A percentile compares a stretch with the other conserved stretches of the same genome.
Conservation (phyloP, 53 echinoderm and acorn worm genomes). For the Astropecten irregularis region DNA sequence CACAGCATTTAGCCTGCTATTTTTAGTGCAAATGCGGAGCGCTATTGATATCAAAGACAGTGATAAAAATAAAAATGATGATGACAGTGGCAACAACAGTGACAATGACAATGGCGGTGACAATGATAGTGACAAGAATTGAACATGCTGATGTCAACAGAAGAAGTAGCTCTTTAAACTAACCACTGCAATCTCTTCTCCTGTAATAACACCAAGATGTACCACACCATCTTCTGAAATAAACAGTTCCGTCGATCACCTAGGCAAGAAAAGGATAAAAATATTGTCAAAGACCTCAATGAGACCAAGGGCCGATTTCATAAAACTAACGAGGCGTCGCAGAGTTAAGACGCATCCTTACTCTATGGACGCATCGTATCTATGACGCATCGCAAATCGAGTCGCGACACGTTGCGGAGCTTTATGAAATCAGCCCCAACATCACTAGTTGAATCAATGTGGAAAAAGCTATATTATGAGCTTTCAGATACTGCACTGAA, state of each 20-base stretch:
- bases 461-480: background rate
- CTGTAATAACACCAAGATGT: slow-evolving; percentile 39
- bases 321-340: too few species aligned
- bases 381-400: too few species aligned
- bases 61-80: background rate
- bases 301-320: too few species aligned
- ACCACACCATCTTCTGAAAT: background rate
- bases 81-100: background rate
- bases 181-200: background rate
- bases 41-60: too few species aligned
- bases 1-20: too few species aligned
- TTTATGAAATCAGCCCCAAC: too few species aligned
- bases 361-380: too few species aligned
- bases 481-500: background rate
- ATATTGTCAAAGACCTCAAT: background rate
- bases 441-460: too few species aligned
- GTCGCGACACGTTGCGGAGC: too few species aligned
- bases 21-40: too few species aligned
- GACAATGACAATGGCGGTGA: background rate
- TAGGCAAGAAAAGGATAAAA: too few species aligned
- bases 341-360: too few species aligned
- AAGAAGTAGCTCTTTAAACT: background rate
- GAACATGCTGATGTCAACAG: background rate
- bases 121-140: background rate
- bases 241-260: slow-evolving; percentile 13